Evolutionary conservation across 2,888 invertebrate species (phyloP).

Genomic region (Drosophila mimetica): DNA sequence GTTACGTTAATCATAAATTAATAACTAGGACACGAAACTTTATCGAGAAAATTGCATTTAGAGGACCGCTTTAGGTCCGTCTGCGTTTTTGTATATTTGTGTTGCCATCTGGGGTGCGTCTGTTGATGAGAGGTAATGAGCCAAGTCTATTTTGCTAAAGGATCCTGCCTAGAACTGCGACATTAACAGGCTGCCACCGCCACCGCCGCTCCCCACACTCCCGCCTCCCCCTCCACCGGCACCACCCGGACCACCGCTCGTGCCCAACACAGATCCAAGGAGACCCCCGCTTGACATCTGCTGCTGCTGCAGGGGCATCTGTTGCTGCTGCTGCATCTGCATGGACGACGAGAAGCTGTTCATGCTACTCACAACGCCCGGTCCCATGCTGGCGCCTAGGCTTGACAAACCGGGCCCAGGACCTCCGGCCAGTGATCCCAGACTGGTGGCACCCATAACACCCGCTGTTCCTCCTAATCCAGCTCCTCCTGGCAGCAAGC

Average conservation of each 20-base stretch:
- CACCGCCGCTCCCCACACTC: conserved; percentile 61
- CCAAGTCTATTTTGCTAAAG: conserved; percentile 77
- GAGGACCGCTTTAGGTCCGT: conserved; percentile 30
- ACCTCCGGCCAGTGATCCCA: conserved; percentile 41
- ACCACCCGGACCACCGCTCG: conserved; percentile 50
- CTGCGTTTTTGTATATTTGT: conserved; percentile 6
- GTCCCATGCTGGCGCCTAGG: conserved; percentile 55
- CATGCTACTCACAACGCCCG: conserved; percentile 58
- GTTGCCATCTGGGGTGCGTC: conserved; percentile 26
- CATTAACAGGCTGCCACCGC: conserved; percentile 83
- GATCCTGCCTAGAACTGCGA: conserved; percentile 78
- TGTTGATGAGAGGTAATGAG: conserved; percentile 68
- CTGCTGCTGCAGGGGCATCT: conserved; percentile 67
- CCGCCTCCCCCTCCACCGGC: conserved; percentile 46
- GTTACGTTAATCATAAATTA: conserved; percentile 68
- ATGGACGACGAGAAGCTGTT: conserved; percentile 69
- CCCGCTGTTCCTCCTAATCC: conserved; percentile 50
- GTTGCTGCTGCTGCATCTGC: conserved; percentile 74
- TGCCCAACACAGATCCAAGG: conserved; percentile 66
- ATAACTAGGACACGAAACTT: conserved; percentile 67
- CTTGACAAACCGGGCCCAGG: conserved; percentile 48
- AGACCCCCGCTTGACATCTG: conserved; percentile 69
- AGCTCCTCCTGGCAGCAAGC: conserved; percentile 52
- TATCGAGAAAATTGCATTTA: conserved; percentile 74
- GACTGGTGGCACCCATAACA: conserved; percentile 57